Evolutionary conservation across 2,888 invertebrate genomes (phyloP).

Genomic region (Rotaria sp.): DNA sequence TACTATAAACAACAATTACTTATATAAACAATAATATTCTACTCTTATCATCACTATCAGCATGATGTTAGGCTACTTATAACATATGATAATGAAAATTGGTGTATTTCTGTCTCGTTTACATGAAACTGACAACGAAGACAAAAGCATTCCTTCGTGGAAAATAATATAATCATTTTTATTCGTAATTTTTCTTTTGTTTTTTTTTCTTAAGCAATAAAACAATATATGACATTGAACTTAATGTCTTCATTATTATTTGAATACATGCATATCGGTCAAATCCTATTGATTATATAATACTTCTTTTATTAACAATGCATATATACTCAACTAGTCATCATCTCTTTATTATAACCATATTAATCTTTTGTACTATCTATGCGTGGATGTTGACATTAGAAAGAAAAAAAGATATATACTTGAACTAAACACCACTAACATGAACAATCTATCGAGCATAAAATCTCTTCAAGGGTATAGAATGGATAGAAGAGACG

Average conservation of each 20-base stretch:
- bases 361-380: not conserved
- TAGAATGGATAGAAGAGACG: not conserved
- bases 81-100: not conserved
- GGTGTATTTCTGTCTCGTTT: not conserved
- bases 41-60: not conserved
- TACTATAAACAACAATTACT: not conserved
- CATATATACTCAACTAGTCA: not conserved
- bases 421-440: not conserved
- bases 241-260: not conserved
- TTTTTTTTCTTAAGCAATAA: not conserved
- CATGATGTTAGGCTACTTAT: not conserved
- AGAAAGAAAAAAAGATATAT: not conserved
- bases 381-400: not conserved
- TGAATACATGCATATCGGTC: not conserved
- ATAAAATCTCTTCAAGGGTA: not conserved
- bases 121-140: not conserved
- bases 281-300: not conserved
- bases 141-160: not conserved
- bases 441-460: not conserved
- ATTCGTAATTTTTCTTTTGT: not conserved
- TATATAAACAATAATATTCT: not conserved
- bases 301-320: not conserved
- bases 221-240: not conserved
- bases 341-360: not conserved
- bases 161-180: not conserved